Percentiles rank a stretch among this genome's conserved stretches.
phyloP scores from a whole-genome alignment of 2,888 invertebrate genomes.

The Baronia brevicornis region DNA sequence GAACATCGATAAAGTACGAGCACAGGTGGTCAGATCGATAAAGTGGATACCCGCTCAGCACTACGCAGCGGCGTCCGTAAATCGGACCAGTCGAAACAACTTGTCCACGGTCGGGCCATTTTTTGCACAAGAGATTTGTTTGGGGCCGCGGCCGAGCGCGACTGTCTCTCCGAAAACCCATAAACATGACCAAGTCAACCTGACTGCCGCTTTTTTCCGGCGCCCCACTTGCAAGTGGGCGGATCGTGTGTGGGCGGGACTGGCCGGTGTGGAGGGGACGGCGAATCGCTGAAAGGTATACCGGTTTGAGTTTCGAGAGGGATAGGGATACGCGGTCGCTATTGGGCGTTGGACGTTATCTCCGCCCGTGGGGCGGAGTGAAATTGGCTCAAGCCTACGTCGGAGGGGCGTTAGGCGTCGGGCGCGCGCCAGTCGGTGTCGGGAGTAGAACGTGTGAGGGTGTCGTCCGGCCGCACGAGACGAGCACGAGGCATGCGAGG shows the following conservation, averaged over 20 bases:
- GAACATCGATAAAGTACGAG: slow-evolving; percentile 7
- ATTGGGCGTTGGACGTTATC: slow-evolving; percentile 44
- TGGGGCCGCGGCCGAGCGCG: slow-evolving; percentile 58
- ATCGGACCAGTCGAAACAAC: slow-evolving; percentile 70
- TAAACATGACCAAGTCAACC: slow-evolving; percentile 68
- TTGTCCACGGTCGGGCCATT: slow-evolving; percentile 66
- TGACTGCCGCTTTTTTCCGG: slow-evolving; percentile 68
- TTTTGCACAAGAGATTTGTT: slow-evolving; percentile 74
- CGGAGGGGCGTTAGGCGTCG: slow-evolving; percentile 66
- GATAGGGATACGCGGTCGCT: slow-evolving; percentile 40
- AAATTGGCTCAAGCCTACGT: slow-evolving; percentile 63
- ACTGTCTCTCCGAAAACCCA: slow-evolving; percentile 71
- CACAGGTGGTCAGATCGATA: slow-evolving; percentile 18
- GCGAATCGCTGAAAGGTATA: slow-evolving; percentile 45
- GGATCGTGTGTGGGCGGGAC: slow-evolving; percentile 40
- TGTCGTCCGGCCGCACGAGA: slow-evolving; percentile 50
- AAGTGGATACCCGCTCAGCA: slow-evolving; percentile 43
- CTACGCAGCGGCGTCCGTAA: slow-evolving; percentile 50
- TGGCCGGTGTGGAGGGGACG: slow-evolving; percentile 40
- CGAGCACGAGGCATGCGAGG: slow-evolving; percentile 51
- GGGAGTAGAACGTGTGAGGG: slow-evolving; percentile 61
- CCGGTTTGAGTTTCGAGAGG: slow-evolving; percentile 43
- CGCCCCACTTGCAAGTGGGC: slow-evolving; percentile 54
- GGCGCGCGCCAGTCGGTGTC: slow-evolving; percentile 70
- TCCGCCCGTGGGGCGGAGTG: slow-evolving; percentile 54